These are phyloP conservation scores for Enchytraeus crypticus DNA, from an alignment of 2,888 invertebrate species.

Conservation along the genomic window DNA sequence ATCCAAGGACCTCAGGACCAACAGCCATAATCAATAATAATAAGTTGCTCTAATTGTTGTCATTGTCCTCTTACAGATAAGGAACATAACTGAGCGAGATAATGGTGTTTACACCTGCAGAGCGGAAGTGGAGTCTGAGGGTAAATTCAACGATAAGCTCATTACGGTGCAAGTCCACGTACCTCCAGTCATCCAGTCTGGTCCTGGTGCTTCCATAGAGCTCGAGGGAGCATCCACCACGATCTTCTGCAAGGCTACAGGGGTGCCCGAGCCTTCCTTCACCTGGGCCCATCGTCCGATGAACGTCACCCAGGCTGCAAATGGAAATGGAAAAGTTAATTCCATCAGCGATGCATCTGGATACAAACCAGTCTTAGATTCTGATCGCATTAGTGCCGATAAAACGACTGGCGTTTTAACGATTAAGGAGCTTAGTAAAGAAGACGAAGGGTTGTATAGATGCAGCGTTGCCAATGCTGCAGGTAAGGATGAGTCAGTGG, in stretches of 20 bases:
- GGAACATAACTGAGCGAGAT: conserved; percentile 24
- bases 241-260: neutral
- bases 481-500: neutral
- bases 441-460: neutral
- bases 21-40: too few species aligned
- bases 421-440: neutral
- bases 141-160: conserved; percentile 5
- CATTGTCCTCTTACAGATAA: conserved; percentile 20
- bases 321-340: too few species aligned
- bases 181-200: neutral
- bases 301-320: too few species aligned
- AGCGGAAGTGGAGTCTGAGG: conserved; percentile 21
- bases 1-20: too few species aligned
- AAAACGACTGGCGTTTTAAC: neutral
- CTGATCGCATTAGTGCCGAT: neutral
- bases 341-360: too few species aligned
- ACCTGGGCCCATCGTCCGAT: neutral
- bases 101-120: conserved; percentile 26
- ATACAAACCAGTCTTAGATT: too few species aligned
- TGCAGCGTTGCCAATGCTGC: neutral
- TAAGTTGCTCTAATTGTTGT: too few species aligned
- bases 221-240: neutral
- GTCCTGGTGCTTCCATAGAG: neutral
- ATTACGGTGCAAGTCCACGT: conserved; percentile 23
- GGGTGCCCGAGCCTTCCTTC: neutral